Base-by-base conservation (phyloP, 1,140 invertebrate species). In the Chironomus striatipennis region DNA sequence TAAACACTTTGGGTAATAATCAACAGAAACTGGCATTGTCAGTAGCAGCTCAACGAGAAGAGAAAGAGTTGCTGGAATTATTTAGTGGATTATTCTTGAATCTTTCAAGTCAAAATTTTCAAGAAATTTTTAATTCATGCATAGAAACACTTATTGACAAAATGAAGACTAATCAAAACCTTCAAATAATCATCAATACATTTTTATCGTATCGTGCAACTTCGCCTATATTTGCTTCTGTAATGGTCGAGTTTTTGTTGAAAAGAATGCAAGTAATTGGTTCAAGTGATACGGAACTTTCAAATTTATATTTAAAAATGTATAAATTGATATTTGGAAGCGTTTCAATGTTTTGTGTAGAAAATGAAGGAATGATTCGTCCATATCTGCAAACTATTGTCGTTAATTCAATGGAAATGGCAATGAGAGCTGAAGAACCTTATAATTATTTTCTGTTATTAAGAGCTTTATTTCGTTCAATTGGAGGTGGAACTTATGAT, bases 401-500 rank as follows among this genome's bases (percentile, higher is more conserved):
- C 0, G 96, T 96, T 81, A 89, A 92, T 75, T 96, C 95, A 1
- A 97, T 98, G 93, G 94, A 98, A 79, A 85, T 97, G 42, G 95
- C 96, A 0, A 91, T 97, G 88, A 94, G 90, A 75, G 95, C 96
- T 0, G 95, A 96, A 81, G 96, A 98, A 79, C 96, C 96, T 0
- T 97, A 95, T 79, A 98, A 98, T 80, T 96, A 96, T 81, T 98
- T 98, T 81, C 84, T 97, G 80, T 82, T 98, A 81, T 79, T 92
- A 80, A 80, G 89, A 87, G 87, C 89, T 80, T 78, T 91, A 79
- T 89, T 96, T 85, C 85, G 96, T 20, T 97, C 95, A 0, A 98
- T 98, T 77, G 97, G 97, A 4, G 96, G 95, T 24, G 97, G 96
- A n/a, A 96, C 93, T 78, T 96, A 98, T 80, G 96, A 98, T 84